Conservation (phyloP, 2,888 invertebrate species). For the Spodoptera exigua region DNA sequence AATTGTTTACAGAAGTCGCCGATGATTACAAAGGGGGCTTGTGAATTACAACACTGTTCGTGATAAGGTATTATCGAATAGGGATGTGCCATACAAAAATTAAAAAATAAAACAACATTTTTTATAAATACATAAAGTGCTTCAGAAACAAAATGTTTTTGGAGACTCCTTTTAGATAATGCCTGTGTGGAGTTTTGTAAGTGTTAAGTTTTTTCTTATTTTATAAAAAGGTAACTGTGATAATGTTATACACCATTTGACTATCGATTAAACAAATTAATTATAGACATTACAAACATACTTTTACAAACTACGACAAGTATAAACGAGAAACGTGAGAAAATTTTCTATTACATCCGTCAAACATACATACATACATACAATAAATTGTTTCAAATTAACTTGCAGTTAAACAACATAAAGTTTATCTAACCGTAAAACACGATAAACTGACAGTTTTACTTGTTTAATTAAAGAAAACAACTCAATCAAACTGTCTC, state of each 20-base stretch:
- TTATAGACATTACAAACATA: neutral
- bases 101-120: conserved; percentile 12
- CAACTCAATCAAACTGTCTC: conserved; percentile 44
- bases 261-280: conserved; percentile 17
- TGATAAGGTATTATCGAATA: conserved; percentile 54
- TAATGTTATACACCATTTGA: too few relatives aligned
- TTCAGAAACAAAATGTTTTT: too few relatives aligned
- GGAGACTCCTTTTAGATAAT: too few relatives aligned
- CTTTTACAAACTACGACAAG: too few relatives aligned
- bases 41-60: conserved; percentile 62
- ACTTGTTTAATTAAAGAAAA: conserved; percentile 39
- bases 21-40: conserved; percentile 62
- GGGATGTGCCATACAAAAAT: conserved; percentile 24
- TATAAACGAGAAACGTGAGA: conserved; percentile 30
- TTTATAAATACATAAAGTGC: neutral
- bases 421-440: conserved; percentile 28
- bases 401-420: conserved; percentile 8
- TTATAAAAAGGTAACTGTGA: too few relatives aligned
- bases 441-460: conserved; percentile 32
- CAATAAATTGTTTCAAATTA: conserved; percentile 17
- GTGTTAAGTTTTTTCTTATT: too few relatives aligned
- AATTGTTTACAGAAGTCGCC: conserved; percentile 63
- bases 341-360: conserved; percentile 4
- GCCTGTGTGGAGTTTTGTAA: too few relatives aligned
- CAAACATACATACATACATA: too few relatives aligned